These are phyloP conservation scores for Palloptera scutellata DNA, from an alignment of 2,888 invertebrate species.

Conservation along the genomic window DNA sequence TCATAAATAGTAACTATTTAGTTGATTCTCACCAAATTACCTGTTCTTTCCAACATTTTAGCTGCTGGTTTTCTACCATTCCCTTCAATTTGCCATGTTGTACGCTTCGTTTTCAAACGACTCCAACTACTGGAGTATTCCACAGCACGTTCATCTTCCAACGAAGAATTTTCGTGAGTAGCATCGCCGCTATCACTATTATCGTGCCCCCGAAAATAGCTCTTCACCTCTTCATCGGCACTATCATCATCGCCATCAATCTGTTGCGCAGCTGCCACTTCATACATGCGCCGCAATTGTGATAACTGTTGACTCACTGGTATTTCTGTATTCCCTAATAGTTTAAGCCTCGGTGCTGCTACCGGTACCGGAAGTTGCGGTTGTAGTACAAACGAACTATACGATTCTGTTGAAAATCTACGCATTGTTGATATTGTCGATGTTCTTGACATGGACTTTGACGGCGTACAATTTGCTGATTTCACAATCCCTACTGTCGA, in stretches of 20 bases:
- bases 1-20: not conserved
- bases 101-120: conserved; percentile 66
- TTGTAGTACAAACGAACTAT: conserved; percentile 44
- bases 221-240: conserved; percentile 71
- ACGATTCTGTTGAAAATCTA: conserved; percentile 35
- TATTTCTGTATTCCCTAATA: conserved; percentile 56
- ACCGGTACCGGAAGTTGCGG: conserved; percentile 44
- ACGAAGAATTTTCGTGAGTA: conserved; percentile 55
- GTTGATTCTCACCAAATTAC: conserved; percentile 41
- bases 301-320: conserved; percentile 60
- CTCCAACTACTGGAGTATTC: conserved; percentile 68
- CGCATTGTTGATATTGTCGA: conserved; percentile 16
- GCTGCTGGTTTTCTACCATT: conserved; percentile 42
- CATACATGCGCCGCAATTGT: conserved; percentile 59
- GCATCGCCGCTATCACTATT: conserved; percentile 58
- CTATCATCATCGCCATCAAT: conserved; percentile 64
- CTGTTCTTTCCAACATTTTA: conserved; percentile 45
- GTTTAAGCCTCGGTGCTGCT: conserved; percentile 58
- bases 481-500: conserved; percentile 29
- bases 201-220: conserved; percentile 64
- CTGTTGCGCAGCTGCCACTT: conserved; percentile 63
- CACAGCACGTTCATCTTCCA: conserved; percentile 48
- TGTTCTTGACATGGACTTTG: conserved; percentile 31
- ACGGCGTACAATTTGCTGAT: conserved; percentile 38
- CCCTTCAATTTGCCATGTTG: conserved; percentile 56